Base-by-base conservation (phyloP, 2,113 vertebrate genomes). In the Dolichotis patagonum region DNA sequence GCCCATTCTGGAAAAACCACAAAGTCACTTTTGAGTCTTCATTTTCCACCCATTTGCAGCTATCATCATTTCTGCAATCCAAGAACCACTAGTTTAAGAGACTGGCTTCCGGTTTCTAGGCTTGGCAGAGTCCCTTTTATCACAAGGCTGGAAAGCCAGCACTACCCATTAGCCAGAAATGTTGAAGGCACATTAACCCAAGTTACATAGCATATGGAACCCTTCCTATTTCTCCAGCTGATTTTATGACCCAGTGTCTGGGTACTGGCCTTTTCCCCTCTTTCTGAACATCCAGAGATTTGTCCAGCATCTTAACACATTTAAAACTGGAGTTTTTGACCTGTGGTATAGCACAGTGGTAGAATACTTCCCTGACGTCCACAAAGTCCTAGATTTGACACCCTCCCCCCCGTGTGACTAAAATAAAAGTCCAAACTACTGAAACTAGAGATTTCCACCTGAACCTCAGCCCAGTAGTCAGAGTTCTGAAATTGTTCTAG, bases 41-140 rank as follows among this genome's bases (percentile, higher is more conserved):
- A 22, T 49, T 54, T 54, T 54, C 54, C 54, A 54, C 14, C 54
- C 14, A 22, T 49, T 65, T 75, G 60, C 91, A 91, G 73, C 41
- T 84, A 28, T 73, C 84, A 96, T 75, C 67, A 69, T 86, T 84
- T 89, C 63, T 96, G 86, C 58, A 93, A 95, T n/a, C 80, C 56
- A 94, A 97, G 71, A 95, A 88, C 62, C 89, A 63, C 89, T 73
- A 58, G 24, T 80, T 91, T 71, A 43, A 49, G 43, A 83, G 67
- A 85, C 14, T 5, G 30, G 56, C 19, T 67, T n/a, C n/a, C n/a
- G n/a, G n/a, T n/a, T n/a, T n/a, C n/a, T n/a, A n/a, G n/a, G n/a
- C n/a, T n/a, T n/a, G n/a, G n/a, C n/a, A n/a, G n/a, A n/a, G n/a
- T n/a, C n/a, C n/a, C n/a, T n/a, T n/a, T n/a, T n/a, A n/a, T n/a